phyloP scores from a whole-genome alignment of 1,140 invertebrate species.

The Thaumetopoea pityocampa region DNA sequence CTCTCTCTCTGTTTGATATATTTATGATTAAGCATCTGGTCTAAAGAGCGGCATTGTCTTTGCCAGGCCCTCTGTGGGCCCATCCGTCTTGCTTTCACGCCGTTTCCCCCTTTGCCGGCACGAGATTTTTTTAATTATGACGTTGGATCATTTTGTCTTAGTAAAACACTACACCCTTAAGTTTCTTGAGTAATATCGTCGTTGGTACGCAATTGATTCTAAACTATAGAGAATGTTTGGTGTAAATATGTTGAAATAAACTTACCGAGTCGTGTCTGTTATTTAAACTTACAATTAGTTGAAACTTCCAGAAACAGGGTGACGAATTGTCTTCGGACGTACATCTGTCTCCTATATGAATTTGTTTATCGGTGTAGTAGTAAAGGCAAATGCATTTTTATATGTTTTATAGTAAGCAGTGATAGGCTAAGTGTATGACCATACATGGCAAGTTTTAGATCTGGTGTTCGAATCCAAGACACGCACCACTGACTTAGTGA shows the following conservation, averaged over 20 bases:
- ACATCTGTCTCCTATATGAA: too few relatives aligned
- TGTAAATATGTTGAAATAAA: too few relatives aligned
- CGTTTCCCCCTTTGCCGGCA: constrained; percentile 70
- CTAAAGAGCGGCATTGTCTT: constrained; percentile 69
- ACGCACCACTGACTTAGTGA: too few relatives aligned
- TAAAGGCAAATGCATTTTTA: too few relatives aligned
- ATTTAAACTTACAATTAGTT: too few relatives aligned
- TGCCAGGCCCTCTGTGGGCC: constrained; percentile 62
- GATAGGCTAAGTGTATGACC: background rate
- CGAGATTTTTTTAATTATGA: constrained; percentile 76
- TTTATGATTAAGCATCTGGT: constrained; percentile 70
- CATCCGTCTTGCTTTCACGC: constrained; percentile 69
- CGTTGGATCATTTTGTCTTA: constrained; percentile 70
- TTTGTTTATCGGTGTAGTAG: too few relatives aligned
- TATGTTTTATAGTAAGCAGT: background rate
- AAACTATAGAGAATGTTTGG: too few relatives aligned
- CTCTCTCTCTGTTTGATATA: constrained; percentile 72
- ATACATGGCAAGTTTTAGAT: background rate
- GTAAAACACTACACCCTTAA: constrained; percentile 24
- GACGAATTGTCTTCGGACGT: too few relatives aligned
- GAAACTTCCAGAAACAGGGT: too few relatives aligned
- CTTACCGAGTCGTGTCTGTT: too few relatives aligned
- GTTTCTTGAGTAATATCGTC: constrained; percentile 2
- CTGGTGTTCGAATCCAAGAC: background rate
- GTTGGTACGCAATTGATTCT: too few relatives aligned